Evolutionary conservation across 2,888 invertebrate species (phyloP).

Genomic region (Patella caerulea): DNA sequence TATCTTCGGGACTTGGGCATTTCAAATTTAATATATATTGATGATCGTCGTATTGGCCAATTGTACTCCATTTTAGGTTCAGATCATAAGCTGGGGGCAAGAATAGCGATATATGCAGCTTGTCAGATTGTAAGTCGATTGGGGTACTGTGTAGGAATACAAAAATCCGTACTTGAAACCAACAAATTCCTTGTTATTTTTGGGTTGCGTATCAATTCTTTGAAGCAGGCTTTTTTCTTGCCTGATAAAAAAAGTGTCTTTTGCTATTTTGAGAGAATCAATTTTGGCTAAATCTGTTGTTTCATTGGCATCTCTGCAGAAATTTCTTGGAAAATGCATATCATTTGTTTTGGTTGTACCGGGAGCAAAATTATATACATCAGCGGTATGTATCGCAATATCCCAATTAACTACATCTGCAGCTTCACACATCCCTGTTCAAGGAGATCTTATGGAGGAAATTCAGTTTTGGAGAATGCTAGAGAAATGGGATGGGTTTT

Average conservation of each 20-base stretch:
- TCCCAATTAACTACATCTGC: background rate
- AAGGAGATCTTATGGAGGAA: background rate
- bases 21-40: constrained; percentile 20
- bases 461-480: background rate
- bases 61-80: background rate
- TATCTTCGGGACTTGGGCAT: background rate
- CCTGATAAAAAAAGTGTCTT: background rate
- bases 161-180: constrained; percentile 24
- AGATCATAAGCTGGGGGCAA: background rate
- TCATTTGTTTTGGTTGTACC: background rate
- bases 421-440: no score
- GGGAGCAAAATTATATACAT: background rate
- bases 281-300: background rate
- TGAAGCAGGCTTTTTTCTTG: background rate
- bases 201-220: constrained; percentile 8
- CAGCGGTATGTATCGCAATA: background rate
- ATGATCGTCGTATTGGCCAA: constrained; percentile 24
- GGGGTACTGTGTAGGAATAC: constrained; percentile 26
- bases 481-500: background rate
- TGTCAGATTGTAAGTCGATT: constrained; percentile 28
- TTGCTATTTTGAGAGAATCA: background rate
- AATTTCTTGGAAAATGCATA: background rate
- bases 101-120: background rate
- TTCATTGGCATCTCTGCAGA: background rate
- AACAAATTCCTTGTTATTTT: background rate